Evolutionary conservation across 2,797 vertebrate species (phyloP).

Genomic region (Kryptolebias ocellatus): DNA sequence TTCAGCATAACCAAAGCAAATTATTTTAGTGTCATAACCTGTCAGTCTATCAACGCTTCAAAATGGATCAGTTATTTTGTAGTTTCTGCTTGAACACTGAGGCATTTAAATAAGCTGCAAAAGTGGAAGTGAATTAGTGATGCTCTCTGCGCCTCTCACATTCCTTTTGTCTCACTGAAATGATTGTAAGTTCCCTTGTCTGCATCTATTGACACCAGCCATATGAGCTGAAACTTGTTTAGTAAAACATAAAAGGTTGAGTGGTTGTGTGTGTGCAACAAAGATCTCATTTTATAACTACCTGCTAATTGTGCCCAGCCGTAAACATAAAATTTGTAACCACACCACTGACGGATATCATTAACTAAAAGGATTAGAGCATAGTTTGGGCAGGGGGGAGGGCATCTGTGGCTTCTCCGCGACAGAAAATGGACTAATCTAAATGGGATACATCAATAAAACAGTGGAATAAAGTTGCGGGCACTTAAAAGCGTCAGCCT

Average conservation of each 20-base stretch:
- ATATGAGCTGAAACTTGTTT: slow-evolving; percentile 12
- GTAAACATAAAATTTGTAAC: slow-evolving; percentile 85
- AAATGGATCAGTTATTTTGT: slow-evolving; percentile 15
- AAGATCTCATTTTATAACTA: slow-evolving; percentile 51
- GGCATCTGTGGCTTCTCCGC: slow-evolving; percentile 77
- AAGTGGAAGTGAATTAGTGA: not conserved
- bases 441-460: slow-evolving; percentile 88
- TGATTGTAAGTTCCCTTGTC: slow-evolving; percentile 5
- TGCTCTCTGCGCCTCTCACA: not conserved
- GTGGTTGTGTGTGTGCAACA: slow-evolving; percentile 5
- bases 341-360: slow-evolving; percentile 78
- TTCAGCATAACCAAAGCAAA: slow-evolving; percentile 12
- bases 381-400: slow-evolving; percentile 55
- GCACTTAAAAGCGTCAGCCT: slow-evolving; percentile 84
- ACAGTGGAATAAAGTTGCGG: slow-evolving; percentile 84
- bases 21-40: slow-evolving; percentile 1
- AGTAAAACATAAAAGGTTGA: not conserved
- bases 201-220: slow-evolving; percentile 26
- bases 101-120: not conserved
- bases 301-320: slow-evolving; percentile 83
- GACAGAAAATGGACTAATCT: slow-evolving; percentile 85
- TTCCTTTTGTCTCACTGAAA: slow-evolving; percentile 5
- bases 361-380: slow-evolving; percentile 89
- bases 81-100: slow-evolving; percentile 1
- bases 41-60: slow-evolving; percentile 4